Percentiles rank a stretch among this genome's conserved stretches.
Conservation (phyloP, 2,113 vertebrate genomes). For the Strigops habroptila region DNA sequence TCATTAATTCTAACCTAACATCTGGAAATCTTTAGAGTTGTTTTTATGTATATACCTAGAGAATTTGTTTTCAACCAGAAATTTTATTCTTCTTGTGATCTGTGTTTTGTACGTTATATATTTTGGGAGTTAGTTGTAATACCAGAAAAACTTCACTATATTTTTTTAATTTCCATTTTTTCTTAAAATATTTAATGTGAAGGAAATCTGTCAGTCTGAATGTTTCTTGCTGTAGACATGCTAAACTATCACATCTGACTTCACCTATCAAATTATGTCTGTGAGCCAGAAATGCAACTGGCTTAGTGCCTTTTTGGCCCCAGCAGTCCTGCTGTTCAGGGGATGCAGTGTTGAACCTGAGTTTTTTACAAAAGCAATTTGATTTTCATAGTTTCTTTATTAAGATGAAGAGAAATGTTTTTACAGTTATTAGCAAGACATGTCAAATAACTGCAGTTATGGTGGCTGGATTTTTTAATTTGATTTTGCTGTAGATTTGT, state of each 20-base stretch:
- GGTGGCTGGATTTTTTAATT: not conserved
- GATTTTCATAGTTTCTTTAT: not conserved
- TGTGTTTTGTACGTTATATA: not conserved
- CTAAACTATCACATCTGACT: not conserved
- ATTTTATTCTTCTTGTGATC: not conserved
- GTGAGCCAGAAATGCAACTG: not conserved
- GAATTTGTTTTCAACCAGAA: not conserved
- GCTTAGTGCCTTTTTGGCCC: not conserved
- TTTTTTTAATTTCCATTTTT: not conserved
- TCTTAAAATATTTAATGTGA: not conserved
- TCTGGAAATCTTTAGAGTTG: not conserved
- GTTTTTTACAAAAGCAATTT: not conserved
- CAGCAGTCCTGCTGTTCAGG: not conserved
- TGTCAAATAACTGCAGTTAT: not conserved
- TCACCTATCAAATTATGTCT: not conserved
- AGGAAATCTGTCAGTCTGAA: not conserved
- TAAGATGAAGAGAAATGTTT: not conserved
- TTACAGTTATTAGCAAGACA: not conserved
- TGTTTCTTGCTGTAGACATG: not conserved
- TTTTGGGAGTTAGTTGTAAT: not conserved
- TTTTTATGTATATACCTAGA: not conserved
- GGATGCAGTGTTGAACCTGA: not conserved
- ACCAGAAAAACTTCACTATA: not conserved
- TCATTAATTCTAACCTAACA: not conserved
- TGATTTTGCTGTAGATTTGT: not conserved